Evolutionary conservation across 2,888 invertebrate genomes (phyloP), one percentile per base, ranked within the genome.

Genomic region (Proisotoma minuta): DNA sequence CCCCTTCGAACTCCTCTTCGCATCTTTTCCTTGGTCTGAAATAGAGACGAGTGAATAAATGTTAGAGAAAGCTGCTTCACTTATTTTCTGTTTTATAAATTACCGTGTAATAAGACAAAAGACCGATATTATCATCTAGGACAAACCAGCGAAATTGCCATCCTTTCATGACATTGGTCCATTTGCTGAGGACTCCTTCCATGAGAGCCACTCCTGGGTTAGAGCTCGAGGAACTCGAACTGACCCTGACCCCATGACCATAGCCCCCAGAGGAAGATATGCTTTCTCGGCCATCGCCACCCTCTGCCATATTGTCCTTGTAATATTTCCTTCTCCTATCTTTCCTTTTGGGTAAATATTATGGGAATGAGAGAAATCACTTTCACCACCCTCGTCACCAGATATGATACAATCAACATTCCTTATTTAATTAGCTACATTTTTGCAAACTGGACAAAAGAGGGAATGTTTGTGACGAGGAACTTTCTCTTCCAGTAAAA

Each of bases 91-190:
- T 29, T 5, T 22, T n/a, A 18, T 24, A 22, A 26, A 90, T 85
- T 81, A 96, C 96, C 79, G 98, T 99, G 78, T 96, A 99, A 80
- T 99, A 99, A 5, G 96, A 93, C 63, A 99, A 83, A 66, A 97
- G 83, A 57, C 96, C 97, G 74, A 93, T 91, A 80, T 91, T 93
- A 79, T 96, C 95, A 81, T 98, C 97, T 75, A 99, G 81, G 75
- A 98, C 97, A 81, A 99, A 99, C 94, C 97, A 99, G 74, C 98
- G 86, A 81, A 96, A 97, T 80, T 99, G 98, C 97, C 98, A 99
- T 73, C 98, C 98, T 79, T 67, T 93, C 85, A 95, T 91, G 77
- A 96, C 91, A 83, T 95, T 96, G 73, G 95, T 96, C 94, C 94
- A 95, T 83, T 95, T 95, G 81, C 91, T 92, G 68, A 95, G 81